Percentiles rank a stretch among this genome's conserved stretches.
phyloP scores from a whole-genome alignment of 92 coral and sea anemone genomes.

The Phenganax marumi region DNA sequence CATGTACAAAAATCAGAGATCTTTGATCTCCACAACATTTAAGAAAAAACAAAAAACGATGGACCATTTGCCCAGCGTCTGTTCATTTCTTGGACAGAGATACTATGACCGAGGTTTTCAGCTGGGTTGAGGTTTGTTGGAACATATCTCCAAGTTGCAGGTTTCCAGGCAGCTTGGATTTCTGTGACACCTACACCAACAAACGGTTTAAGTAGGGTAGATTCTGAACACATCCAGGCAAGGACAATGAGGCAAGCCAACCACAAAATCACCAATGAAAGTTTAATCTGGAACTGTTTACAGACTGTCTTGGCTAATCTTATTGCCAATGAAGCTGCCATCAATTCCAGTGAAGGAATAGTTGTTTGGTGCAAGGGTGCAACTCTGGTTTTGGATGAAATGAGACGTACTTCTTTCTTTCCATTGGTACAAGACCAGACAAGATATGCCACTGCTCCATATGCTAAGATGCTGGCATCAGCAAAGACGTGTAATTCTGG shows the following conservation, averaged over 20 bases:
- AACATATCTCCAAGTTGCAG: slow-evolving; percentile 24
- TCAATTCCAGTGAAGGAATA: not conserved
- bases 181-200: slow-evolving; percentile 48
- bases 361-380: slow-evolving; percentile 1
- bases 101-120: slow-evolving; percentile 45
- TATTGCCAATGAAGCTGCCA: slow-evolving; percentile 10
- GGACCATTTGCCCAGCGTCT: slow-evolving; percentile 42
- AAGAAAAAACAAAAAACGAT: too few species aligned
- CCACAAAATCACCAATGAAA: slow-evolving; percentile 25
- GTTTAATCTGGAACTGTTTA: slow-evolving; percentile 33
- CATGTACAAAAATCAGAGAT: too few species aligned
- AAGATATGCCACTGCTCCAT: not conserved
- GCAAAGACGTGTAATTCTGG: slow-evolving; percentile 1
- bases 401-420: slow-evolving; percentile 2
- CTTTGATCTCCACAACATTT: too few species aligned
- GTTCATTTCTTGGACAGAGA: slow-evolving; percentile 8
- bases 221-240: slow-evolving; percentile 36
- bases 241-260: slow-evolving; percentile 45
- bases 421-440: not conserved
- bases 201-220: slow-evolving; percentile 33
- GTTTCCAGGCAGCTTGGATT: slow-evolving; percentile 47
- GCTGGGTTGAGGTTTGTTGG: slow-evolving; percentile 48
- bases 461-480: not conserved
- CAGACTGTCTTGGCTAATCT: slow-evolving; percentile 36
- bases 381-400: slow-evolving; percentile 18